Conservation (phyloP, 2,797 vertebrate species). For the Poeciliopsis infans region DNA sequence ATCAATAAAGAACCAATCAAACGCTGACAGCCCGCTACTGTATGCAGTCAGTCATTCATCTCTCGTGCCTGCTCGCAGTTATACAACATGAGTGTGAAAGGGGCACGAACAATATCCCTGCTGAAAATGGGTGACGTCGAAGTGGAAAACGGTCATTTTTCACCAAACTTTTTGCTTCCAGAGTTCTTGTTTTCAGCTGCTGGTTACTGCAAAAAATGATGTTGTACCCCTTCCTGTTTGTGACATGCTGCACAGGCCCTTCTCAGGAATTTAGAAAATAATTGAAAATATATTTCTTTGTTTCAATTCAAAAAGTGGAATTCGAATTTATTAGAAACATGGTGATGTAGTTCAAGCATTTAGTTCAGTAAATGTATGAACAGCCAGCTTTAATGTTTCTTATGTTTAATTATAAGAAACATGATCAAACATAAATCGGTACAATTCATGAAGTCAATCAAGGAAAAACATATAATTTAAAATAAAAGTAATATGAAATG, state of each 20-base stretch:
- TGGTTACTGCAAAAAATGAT: constrained; percentile 3
- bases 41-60: constrained; percentile 78
- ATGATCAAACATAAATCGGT: background rate
- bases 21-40: constrained; percentile 83
- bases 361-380: background rate
- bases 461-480: background rate
- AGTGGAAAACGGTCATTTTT: constrained; percentile 26
- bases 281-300: background rate
- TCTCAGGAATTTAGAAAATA: background rate
- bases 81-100: constrained; percentile 66
- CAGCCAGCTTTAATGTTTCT: background rate
- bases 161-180: constrained; percentile 17
- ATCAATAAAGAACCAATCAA: constrained; percentile 86
- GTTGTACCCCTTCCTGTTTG: background rate
- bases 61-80: constrained; percentile 61
- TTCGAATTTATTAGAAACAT: background rate
- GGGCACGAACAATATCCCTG: constrained; percentile 48
- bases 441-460: background rate
- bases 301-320: background rate
- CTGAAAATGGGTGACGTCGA: constrained; percentile 28
- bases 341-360: background rate
- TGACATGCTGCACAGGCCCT: background rate
- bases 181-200: constrained; percentile 12
- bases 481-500: no score
- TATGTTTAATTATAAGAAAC: no score